Conservation (phyloP, 2,797 vertebrate species). For the Semotilus atromaculatus region DNA sequence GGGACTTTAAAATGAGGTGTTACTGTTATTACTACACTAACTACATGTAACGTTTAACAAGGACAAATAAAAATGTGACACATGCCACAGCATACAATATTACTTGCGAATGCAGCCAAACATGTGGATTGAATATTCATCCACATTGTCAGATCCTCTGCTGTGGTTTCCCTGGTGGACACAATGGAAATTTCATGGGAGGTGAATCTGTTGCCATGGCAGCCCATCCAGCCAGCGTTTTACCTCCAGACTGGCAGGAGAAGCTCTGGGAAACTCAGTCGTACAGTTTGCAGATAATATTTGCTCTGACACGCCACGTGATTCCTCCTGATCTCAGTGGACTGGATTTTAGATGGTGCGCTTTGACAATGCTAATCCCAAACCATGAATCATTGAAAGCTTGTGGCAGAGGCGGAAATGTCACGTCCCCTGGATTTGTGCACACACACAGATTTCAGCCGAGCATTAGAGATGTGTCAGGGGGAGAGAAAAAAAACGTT, state of each 20-base stretch:
- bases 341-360: slow-evolving; percentile 63
- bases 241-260: slow-evolving; percentile 67
- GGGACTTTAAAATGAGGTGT: too few relatives aligned
- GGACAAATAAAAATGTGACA: neutral
- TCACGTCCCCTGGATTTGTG: slow-evolving; percentile 75
- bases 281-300: slow-evolving; percentile 57
- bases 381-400: slow-evolving; percentile 83
- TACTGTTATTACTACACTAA: too few relatives aligned
- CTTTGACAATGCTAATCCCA: slow-evolving; percentile 75
- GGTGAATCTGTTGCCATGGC: slow-evolving; percentile 84
- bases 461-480: slow-evolving; percentile 25
- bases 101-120: neutral
- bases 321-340: slow-evolving; percentile 53
- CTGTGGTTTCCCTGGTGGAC: slow-evolving; percentile 47
- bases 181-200: slow-evolving; percentile 37
- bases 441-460: slow-evolving; percentile 69
- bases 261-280: slow-evolving; percentile 43
- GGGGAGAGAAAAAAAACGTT: slow-evolving; percentile 62
- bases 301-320: slow-evolving; percentile 42
- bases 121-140: neutral
- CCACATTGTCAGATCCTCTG: slow-evolving; percentile 19
- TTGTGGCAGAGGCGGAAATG: slow-evolving; percentile 78
- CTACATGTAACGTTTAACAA: too few relatives aligned
- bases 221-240: slow-evolving; percentile 77
- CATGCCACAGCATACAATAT: neutral